A percentile compares a stretch with the other conserved stretches of the same genome.
Evolutionary conservation across 2,888 invertebrate species (phyloP).

Genomic region (Elegia similella): DNA sequence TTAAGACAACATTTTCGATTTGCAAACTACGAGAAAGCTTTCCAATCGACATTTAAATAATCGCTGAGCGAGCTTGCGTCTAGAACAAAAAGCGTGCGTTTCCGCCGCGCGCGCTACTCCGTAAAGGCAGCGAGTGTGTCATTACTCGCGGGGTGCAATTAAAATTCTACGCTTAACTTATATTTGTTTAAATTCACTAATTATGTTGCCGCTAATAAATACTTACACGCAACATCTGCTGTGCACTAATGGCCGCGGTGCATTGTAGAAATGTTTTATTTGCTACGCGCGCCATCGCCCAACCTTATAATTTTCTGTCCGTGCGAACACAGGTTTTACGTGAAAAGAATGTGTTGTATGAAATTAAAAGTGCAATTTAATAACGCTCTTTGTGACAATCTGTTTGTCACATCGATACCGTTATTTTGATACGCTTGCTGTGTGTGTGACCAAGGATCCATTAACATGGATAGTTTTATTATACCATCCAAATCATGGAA

Average conservation of each 20-base stretch:
- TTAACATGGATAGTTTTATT: too few relatives aligned
- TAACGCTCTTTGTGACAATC: conserved; percentile 19
- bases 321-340: conserved; percentile 50
- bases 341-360: conserved; percentile 27
- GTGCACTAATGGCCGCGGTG: conserved; percentile 52
- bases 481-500: too few relatives aligned
- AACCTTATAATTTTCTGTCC: conserved; percentile 63
- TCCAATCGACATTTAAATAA: conserved; percentile 3
- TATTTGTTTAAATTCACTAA: conserved; percentile 79
- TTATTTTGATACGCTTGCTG: conserved; percentile 5
- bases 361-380: conserved; percentile 29
- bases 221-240: conserved; percentile 75
- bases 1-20: background rate
- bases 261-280: conserved; percentile 66
- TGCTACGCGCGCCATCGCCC: conserved; percentile 47
- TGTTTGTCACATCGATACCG: conserved; percentile 14
- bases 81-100: conserved; percentile 33
- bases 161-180: conserved; percentile 72
- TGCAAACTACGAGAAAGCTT: background rate
- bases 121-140: conserved; percentile 47
- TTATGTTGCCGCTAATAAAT: conserved; percentile 73
- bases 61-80: conserved; percentile 4
- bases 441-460: background rate
- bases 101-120: conserved; percentile 40
- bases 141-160: conserved; percentile 61